A percentile compares a stretch with the other conserved stretches of the same genome.
Conservation (phyloP, 2,888 invertebrate species). For the Chrysolina americana region DNA sequence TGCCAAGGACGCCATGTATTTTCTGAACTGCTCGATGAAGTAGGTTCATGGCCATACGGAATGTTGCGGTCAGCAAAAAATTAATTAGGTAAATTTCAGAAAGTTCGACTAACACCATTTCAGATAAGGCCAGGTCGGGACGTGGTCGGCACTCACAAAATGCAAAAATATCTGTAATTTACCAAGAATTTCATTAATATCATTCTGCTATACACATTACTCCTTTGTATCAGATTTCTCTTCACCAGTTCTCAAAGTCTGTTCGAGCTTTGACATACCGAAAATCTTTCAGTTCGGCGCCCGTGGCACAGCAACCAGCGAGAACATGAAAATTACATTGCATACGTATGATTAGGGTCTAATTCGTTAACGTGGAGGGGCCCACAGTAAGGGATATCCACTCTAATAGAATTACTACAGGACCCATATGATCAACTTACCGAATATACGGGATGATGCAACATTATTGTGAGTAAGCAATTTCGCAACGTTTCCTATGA, state of each 20-base stretch:
- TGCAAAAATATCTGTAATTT: too few species aligned
- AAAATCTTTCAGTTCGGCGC: slow-evolving; percentile 29
- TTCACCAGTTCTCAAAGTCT: background rate
- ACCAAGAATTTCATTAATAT: too few species aligned
- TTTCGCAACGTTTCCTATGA: background rate
- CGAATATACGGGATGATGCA: slow-evolving; percentile 45
- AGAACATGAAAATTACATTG: slow-evolving; percentile 63
- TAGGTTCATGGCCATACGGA: too few species aligned
- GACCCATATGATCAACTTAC: slow-evolving; percentile 68
- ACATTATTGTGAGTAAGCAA: slow-evolving; percentile 25
- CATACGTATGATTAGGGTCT: slow-evolving; percentile 67
- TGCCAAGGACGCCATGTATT: too few species aligned
- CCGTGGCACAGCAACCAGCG: slow-evolving; percentile 31
- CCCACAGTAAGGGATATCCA: slow-evolving; percentile 67
- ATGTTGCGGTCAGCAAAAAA: too few species aligned
- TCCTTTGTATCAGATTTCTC: background rate
- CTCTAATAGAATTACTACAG: slow-evolving; percentile 66
- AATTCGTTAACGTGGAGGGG: slow-evolving; percentile 65
- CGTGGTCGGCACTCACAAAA: too few species aligned
- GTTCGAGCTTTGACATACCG: background rate
- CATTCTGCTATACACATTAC: background rate
- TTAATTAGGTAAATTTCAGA: too few species aligned
- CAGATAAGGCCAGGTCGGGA: too few species aligned
- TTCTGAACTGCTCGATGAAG: too few species aligned
- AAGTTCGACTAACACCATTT: too few species aligned